Evolutionary conservation across 2,888 invertebrate genomes (phyloP).

Genomic region (Gnatocerus cornutus): DNA sequence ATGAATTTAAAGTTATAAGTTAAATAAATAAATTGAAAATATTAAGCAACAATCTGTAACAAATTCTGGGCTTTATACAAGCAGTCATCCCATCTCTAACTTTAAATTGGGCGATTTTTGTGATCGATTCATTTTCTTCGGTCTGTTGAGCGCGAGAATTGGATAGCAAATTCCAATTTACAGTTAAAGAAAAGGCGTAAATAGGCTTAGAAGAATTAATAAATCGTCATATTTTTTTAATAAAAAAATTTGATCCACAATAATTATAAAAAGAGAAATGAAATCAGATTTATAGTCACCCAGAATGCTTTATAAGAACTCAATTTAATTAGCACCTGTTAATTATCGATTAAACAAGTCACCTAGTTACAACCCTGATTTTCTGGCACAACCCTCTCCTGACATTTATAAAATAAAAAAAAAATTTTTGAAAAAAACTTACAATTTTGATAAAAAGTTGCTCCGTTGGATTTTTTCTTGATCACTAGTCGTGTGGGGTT

Average conservation of each 20-base stretch:
- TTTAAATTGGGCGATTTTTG: not conserved
- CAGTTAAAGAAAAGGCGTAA: not conserved
- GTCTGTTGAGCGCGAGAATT: slow-evolving; percentile 1
- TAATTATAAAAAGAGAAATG: not conserved
- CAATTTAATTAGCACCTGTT: slow-evolving; percentile 39
- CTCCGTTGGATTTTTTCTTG: not conserved
- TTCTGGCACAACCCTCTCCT: slow-evolving; percentile 19
- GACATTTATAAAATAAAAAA: slow-evolving; percentile 6
- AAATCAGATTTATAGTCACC: too few relatives aligned
- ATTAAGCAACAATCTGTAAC: too few relatives aligned
- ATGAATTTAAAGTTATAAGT: too few relatives aligned
- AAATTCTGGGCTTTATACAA: too few relatives aligned
- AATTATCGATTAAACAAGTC: slow-evolving; percentile 37
- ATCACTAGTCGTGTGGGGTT: not conserved
- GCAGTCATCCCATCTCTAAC: not conserved
- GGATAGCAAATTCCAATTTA: not conserved
- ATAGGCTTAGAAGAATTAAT: not conserved
- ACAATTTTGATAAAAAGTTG: slow-evolving; percentile 30
- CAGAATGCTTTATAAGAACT: slow-evolving; percentile 8
- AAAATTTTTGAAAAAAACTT: slow-evolving; percentile 25
- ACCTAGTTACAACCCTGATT: slow-evolving; percentile 21
- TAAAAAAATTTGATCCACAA: not conserved
- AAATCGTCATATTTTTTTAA: not conserved
- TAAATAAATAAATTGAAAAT: too few relatives aligned
- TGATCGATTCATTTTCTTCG: slow-evolving; percentile 12